Percentiles rank a stretch among this genome's conserved stretches.
Conservation (phyloP, 2,888 invertebrate genomes). For the Erebia epiphron region DNA sequence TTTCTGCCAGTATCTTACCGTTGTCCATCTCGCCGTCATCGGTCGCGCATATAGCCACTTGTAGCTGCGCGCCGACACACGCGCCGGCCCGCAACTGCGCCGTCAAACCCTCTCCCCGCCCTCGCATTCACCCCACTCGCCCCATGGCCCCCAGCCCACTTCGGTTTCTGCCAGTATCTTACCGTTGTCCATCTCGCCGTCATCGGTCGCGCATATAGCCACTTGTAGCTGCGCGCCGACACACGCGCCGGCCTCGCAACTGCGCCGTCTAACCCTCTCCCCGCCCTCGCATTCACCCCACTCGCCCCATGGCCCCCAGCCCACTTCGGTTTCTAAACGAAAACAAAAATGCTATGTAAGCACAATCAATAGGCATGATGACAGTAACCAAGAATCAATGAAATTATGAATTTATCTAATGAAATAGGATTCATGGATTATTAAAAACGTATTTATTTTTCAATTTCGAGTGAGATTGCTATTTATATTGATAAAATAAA, state of each 20-base stretch:
- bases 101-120: conserved; percentile 87
- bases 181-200: conserved; percentile 67
- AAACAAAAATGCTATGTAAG: background rate
- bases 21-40: conserved; percentile 63
- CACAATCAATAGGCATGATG: too few relatives aligned
- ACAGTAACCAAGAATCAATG: too few relatives aligned
- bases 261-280: conserved; percentile 87
- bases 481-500: too few relatives aligned
- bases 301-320: conserved; percentile 83
- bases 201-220: conserved; percentile 80
- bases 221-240: conserved; percentile 87
- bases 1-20: conserved; percentile 49
- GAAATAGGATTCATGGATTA: too few relatives aligned
- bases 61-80: conserved; percentile 87
- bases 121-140: conserved; percentile 88
- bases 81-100: conserved; percentile 85
- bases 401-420: too few relatives aligned
- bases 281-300: conserved; percentile 89
- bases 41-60: conserved; percentile 84
- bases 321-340: conserved; percentile 53
- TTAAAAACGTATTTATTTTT: too few relatives aligned
- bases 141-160: conserved; percentile 80
- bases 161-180: conserved; percentile 16
- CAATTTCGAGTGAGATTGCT: too few relatives aligned
- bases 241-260: conserved; percentile 86